These are phyloP conservation scores for Scrobipalpa atriplicella DNA, from an alignment of 2,888 invertebrate species.

Conservation along the genomic window DNA sequence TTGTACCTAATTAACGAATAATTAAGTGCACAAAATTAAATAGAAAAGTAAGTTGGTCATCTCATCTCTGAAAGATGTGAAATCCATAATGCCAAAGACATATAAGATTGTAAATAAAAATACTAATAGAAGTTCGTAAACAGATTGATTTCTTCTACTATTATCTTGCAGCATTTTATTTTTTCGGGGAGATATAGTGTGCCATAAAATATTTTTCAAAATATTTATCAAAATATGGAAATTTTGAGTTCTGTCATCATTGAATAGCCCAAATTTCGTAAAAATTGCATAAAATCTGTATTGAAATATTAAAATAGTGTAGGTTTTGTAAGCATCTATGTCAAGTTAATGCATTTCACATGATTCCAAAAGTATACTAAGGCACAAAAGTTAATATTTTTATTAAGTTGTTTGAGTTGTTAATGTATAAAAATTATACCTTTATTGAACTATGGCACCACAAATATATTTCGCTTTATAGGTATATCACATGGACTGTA, in stretches of 20 bases:
- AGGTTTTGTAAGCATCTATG: not conserved
- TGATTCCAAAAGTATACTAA: too few species aligned
- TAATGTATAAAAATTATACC: not conserved
- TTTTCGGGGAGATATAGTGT: not conserved
- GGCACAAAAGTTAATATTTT: too few species aligned
- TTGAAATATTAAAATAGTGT: constrained; percentile 14
- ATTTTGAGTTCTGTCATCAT: too few species aligned
- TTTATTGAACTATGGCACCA: not conserved
- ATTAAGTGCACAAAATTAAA: constrained; percentile 35
- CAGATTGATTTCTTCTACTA: too few species aligned
- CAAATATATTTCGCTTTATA: not conserved
- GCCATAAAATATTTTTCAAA: not conserved
- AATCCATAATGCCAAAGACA: constrained; percentile 56
- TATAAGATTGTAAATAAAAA: constrained; percentile 26
- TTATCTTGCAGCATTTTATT: not conserved
- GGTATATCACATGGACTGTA: constrained; percentile 39
- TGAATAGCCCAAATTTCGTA: too few species aligned
- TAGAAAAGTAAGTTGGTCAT: constrained; percentile 19
- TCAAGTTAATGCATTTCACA: not conserved
- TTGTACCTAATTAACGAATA: constrained; percentile 40
- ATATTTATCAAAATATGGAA: too few species aligned
- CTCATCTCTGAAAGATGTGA: constrained; percentile 39
- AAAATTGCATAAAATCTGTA: too few species aligned
- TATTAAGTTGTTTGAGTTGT: too few species aligned
- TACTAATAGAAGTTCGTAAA: not conserved